Percentiles rank a stretch among this genome's conserved stretches.
These are phyloP conservation scores for Nothobranchius kuhntae DNA, from an alignment of 2,113 vertebrate species.

Conservation along the genomic window DNA sequence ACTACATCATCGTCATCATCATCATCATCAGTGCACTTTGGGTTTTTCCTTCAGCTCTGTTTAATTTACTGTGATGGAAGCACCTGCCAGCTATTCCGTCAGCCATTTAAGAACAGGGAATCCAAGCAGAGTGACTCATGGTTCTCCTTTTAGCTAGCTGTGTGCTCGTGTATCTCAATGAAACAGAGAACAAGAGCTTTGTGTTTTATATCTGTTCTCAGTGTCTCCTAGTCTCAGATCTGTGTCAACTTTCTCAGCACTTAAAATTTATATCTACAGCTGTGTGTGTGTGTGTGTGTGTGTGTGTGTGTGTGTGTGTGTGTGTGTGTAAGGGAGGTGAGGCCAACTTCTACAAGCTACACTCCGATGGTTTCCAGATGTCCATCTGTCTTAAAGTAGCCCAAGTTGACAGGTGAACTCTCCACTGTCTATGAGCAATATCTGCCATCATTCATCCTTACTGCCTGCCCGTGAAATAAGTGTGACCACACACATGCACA, in stretches of 20 bases:
- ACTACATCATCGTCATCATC: conserved; percentile 57
- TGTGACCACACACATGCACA: conserved; percentile 54
- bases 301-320: conserved; percentile 3
- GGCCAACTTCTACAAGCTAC: conserved; percentile 54
- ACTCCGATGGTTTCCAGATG: conserved; percentile 72
- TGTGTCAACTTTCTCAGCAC: conserved; percentile 59
- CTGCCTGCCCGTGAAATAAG: conserved; percentile 42
- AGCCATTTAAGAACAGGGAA: conserved; percentile 59
- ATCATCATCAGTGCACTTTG: conserved; percentile 51
- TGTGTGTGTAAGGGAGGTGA: conserved; percentile 10
- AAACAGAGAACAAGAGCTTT: conserved; percentile 36
- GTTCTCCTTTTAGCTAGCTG: conserved; percentile 20
- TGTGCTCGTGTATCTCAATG: conserved; percentile 3
- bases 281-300: neutral
- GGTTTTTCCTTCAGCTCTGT: conserved; percentile 40
- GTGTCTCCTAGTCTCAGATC: conserved; percentile 57
- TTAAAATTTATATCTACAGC: conserved; percentile 53
- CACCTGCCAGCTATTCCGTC: conserved; percentile 66
- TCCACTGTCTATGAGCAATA: conserved; percentile 65
- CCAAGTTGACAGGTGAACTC: conserved; percentile 73
- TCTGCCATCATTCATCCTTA: conserved; percentile 59
- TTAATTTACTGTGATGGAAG: conserved; percentile 55
- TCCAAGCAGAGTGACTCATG: conserved; percentile 64
- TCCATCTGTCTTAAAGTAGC: conserved; percentile 74
- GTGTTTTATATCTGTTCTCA: conserved; percentile 51